A percentile compares a stretch with the other conserved stretches of the same genome.
Evolutionary conservation across 1,140 invertebrate genomes (phyloP).

Genomic region (Ladona fulva): DNA sequence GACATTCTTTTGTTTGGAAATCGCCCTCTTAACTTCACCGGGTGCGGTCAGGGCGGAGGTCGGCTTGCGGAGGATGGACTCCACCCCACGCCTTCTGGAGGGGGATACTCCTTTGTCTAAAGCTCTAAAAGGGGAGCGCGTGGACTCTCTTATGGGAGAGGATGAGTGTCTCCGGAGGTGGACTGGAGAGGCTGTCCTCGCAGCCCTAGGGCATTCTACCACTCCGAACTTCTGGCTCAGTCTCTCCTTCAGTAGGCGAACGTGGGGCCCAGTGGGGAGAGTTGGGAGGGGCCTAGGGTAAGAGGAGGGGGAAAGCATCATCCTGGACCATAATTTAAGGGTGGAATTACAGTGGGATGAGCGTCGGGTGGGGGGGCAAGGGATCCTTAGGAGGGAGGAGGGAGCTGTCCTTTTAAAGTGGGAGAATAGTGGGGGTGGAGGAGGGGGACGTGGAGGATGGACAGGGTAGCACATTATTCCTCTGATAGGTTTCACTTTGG

Average conservation of each 20-base stretch:
- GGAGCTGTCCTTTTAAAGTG: conserved; percentile 43
- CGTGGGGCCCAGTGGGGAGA: not conserved
- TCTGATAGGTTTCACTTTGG: conserved; percentile 32
- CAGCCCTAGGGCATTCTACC: conserved; percentile 39
- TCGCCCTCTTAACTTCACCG: not conserved
- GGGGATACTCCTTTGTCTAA: not conserved
- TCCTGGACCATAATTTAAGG: conserved; percentile 51
- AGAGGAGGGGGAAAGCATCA: conserved; percentile 29
- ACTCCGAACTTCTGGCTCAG: conserved; percentile 58
- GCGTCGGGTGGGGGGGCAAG: conserved; percentile 26
- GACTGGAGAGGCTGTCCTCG: not conserved
- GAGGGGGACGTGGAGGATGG: conserved; percentile 29
- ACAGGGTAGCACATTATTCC: conserved; percentile 44
- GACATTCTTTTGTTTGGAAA: not conserved
- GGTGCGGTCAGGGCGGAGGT: not conserved
- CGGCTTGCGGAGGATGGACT: not conserved
- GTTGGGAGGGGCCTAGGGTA: not conserved
- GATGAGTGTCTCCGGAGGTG: not conserved
- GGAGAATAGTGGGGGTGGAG: conserved; percentile 35
- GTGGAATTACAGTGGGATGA: conserved; percentile 65
- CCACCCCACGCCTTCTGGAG: not conserved
- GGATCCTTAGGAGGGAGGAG: conserved; percentile 31
- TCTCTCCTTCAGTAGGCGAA: conserved; percentile 50
- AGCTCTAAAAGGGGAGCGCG: not conserved
- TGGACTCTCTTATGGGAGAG: not conserved